A percentile compares a stretch with the other conserved stretches of the same genome.
phyloP scores from a whole-genome alignment of 2,888 invertebrate genomes.

The Zygogramma bicolorata region DNA sequence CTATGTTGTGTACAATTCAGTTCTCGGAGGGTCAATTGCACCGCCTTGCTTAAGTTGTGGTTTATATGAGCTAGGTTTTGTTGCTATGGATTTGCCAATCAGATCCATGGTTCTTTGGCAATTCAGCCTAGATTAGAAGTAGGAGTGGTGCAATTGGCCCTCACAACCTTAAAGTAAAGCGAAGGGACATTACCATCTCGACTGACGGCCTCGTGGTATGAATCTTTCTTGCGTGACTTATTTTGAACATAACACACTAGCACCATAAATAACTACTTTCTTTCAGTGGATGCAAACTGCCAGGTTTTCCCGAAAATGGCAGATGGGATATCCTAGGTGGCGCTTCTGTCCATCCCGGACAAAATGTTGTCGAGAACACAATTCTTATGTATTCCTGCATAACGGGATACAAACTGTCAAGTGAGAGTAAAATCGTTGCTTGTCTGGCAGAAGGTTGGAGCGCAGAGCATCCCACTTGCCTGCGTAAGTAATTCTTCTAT shows the following conservation, averaged over 20 bases:
- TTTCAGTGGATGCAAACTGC: constrained; percentile 47
- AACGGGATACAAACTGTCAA: constrained; percentile 38
- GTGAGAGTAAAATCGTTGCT: constrained; percentile 19
- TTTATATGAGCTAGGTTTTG: no score
- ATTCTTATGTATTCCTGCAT: constrained; percentile 48
- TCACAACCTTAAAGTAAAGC: no score
- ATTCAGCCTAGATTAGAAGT: no score
- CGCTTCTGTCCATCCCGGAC: constrained; percentile 33
- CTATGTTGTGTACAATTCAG: no score
- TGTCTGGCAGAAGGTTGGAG: constrained; percentile 40
- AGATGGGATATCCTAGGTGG: constrained; percentile 41
- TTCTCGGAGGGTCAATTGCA: no score
- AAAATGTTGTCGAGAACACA: constrained; percentile 37
- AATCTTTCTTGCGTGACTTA: no score
- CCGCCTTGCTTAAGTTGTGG: no score
- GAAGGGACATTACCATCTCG: no score
- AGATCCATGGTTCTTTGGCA: no score
- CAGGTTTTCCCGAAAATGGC: constrained; percentile 51
- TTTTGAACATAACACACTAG: neutral
- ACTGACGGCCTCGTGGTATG: no score
- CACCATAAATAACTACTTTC: neutral
- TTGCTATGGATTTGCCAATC: no score
- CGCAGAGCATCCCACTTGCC: constrained; percentile 42
- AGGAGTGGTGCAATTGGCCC: no score
- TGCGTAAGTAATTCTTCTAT: constrained; percentile 42